Evolutionary conservation across 2,113 vertebrate genomes (phyloP), one percentile per base, ranked within the genome.

Genomic region (Platichthys flesus): DNA sequence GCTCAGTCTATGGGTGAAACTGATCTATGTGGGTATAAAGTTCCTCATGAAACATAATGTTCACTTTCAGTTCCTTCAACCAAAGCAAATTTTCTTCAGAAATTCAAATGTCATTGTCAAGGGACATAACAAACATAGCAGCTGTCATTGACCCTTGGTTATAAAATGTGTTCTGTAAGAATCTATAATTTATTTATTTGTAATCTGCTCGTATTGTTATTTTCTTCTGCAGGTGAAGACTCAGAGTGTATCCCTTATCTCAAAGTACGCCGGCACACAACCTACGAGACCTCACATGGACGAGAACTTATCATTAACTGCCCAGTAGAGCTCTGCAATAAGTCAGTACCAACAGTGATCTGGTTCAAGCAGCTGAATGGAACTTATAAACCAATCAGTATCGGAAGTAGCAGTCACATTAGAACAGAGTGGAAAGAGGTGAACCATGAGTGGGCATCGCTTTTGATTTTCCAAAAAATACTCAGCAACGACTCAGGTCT

Each of bases 261-360:
- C 0, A n/a, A 0, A 12, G n/a, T 83, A 20, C 9, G 0, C 0
- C 23, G 0, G 0, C 0, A 74, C 45, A 85, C 61, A 0, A 2
- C 0, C 16, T 0, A 60, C 3, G 0, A 35, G 0, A 37, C 6
- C 0, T 0, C 0, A 0, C 0, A 0, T 3, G 89, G 85, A 31
- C 2, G 49, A 0, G 0, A 54, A 0, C 2, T 94, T 3, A 3
- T 0, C 47, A 89, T 95, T 16, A 12, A 78, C 0, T 95, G 94
- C 52, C 0, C 75, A 14, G 18, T 94, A 28, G 0, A 0, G 0
- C 21, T 75, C 26, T 92, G 82, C 58, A 18, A 0, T 0, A 0
- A 6, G 2, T 2, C 4, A 51, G 3, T 37, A 15, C 18, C 70
- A 51, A 0, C 1, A 3, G 14, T 92, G 0, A 3, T 4, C 71